phyloP scores from a whole-genome alignment of 1,140 invertebrate species.

The Magallana angulata region DNA sequence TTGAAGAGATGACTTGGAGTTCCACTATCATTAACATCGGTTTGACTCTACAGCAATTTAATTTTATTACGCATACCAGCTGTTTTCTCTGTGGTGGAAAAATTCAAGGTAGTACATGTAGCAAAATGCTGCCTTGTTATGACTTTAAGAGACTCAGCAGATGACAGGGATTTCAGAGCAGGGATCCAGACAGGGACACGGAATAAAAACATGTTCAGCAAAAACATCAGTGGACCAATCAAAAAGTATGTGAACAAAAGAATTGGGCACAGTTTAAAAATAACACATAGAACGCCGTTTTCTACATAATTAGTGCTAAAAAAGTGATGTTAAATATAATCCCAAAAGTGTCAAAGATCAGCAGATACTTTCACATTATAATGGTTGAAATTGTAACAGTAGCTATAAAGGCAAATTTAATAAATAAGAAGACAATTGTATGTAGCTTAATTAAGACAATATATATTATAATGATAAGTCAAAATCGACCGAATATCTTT shows the following conservation, averaged over 20 bases:
- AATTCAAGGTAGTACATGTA: constrained; percentile 31
- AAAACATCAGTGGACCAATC: constrained; percentile 41
- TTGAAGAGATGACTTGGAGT: constrained; percentile 44
- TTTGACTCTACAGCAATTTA: constrained; percentile 42
- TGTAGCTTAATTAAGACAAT: too few species aligned
- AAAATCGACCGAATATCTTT: too few species aligned
- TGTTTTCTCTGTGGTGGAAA: constrained; percentile 30
- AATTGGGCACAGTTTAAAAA: neutral
- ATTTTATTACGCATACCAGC: constrained; percentile 30
- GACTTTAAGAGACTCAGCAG: constrained; percentile 40
- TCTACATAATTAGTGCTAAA: too few species aligned
- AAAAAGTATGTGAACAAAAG: constrained; percentile 39
- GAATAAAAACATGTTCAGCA: constrained; percentile 18
- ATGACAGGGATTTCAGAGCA: constrained; percentile 27
- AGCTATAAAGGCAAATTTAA: too few species aligned
- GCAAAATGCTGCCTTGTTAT: constrained; percentile 40
- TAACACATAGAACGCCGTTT: constrained; percentile 26
- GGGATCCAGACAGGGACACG: constrained; percentile 42
- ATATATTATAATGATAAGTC: too few species aligned
- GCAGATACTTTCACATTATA: too few species aligned
- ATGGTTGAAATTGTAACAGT: too few species aligned
- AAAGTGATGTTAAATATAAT: too few species aligned
- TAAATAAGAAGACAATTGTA: too few species aligned
- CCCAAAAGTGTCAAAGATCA: too few species aligned
- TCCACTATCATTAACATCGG: constrained; percentile 44